Evolutionary conservation across 2,888 invertebrate genomes (phyloP).

Genomic region (Harpalus rubripes): DNA sequence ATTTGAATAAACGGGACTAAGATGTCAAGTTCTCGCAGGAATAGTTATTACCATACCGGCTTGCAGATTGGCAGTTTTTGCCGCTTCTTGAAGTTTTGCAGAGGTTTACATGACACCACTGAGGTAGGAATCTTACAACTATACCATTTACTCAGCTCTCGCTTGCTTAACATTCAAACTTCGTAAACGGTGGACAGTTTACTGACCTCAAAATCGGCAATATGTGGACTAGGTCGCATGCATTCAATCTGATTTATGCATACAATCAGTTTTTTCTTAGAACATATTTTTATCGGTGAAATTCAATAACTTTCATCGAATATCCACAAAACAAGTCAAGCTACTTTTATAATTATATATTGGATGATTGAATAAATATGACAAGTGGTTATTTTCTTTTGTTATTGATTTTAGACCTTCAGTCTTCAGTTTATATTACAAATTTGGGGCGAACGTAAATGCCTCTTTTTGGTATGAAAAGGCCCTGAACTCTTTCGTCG

Average conservation of each 20-base stretch:
- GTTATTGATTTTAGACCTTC: too few relatives aligned
- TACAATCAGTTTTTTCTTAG: conserved; percentile 15
- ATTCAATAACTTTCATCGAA: neutral
- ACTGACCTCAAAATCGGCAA: conserved; percentile 58
- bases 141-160: conserved; percentile 24
- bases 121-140: conserved; percentile 29
- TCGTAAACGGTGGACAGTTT: conserved; percentile 58
- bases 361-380: too few relatives aligned
- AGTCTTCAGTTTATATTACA: too few relatives aligned
- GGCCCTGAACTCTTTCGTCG: too few relatives aligned
- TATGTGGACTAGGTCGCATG: conserved; percentile 57
- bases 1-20: conserved; percentile 52
- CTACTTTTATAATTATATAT: too few relatives aligned
- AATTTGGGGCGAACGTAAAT: too few relatives aligned
- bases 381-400: too few relatives aligned
- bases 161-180: conserved; percentile 59
- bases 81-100: conserved; percentile 27
- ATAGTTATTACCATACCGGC: conserved; percentile 9
- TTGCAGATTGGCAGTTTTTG: conserved; percentile 24
- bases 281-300: conserved; percentile 25
- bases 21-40: neutral
- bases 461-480: too few relatives aligned
- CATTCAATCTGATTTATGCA: conserved; percentile 20
- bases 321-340: too few relatives aligned
- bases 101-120: conserved; percentile 28